Conservation (phyloP, 2,113 vertebrate species). For the Pelecanus crispus region DNA sequence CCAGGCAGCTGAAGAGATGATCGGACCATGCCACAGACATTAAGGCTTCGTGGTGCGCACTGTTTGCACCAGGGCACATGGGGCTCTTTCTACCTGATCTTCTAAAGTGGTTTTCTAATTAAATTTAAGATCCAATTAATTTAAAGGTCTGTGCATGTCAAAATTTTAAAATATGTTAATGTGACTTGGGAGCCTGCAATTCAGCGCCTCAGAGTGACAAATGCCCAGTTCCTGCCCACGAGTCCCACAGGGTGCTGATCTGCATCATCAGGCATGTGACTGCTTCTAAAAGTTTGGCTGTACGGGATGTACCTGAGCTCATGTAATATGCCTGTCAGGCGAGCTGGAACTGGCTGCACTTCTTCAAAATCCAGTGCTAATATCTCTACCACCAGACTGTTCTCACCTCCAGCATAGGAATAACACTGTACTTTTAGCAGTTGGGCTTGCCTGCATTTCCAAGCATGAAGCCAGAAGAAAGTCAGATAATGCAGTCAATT, state of each 20-base stretch:
- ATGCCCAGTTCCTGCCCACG: accelerated
- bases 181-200: not conserved
- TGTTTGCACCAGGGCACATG: accelerated
- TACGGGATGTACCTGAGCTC: not conserved
- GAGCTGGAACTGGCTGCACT: not conserved
- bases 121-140: not conserved
- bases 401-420: not conserved
- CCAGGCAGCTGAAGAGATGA: not conserved
- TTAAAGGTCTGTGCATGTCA: not conserved
- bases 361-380: not conserved
- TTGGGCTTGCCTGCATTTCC: not conserved
- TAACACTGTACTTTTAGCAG: not conserved
- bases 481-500: not conserved
- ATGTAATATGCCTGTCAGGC: accelerated
- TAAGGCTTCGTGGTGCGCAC: accelerated
- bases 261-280: not conserved
- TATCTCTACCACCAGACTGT: not conserved
- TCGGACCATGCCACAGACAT: not conserved
- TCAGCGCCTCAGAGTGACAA: not conserved
- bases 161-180: not conserved
- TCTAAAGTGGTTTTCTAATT: not conserved
- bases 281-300: not conserved
- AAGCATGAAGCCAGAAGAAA: not conserved
- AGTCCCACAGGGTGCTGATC: not conserved
- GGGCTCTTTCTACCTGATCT: not conserved